A percentile compares a stretch with the other conserved stretches of the same genome.
Conservation (phyloP, 2,113 vertebrate species). For the Gymnobelideus leadbeateri region DNA sequence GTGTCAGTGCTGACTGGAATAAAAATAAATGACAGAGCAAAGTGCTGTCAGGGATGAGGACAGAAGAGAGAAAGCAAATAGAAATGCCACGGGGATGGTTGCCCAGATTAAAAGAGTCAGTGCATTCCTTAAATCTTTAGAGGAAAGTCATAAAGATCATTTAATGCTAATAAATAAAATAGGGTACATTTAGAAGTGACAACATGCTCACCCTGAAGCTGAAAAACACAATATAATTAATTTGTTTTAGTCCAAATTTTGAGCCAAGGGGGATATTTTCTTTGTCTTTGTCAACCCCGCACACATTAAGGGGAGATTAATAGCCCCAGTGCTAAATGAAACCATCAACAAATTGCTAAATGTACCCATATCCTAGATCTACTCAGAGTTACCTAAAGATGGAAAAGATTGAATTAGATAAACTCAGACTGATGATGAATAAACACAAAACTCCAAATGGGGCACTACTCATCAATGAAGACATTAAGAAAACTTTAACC, state of each 20-base stretch:
- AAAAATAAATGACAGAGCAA: conserved; percentile 44
- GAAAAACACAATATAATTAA: conserved; percentile 68
- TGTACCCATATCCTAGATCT: conserved; percentile 55
- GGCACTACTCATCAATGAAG: conserved; percentile 35
- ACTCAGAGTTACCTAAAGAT: conserved; percentile 54
- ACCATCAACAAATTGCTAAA: conserved; percentile 74
- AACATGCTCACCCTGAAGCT: conserved; percentile 54
- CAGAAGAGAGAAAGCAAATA: conserved; percentile 53
- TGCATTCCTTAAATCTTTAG: conserved; percentile 40
- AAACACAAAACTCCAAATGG: conserved; percentile 36
- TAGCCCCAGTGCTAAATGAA: conserved; percentile 64
- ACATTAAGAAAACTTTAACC: conserved; percentile 69
- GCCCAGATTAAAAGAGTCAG: conserved; percentile 63
- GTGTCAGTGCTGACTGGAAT: neutral
- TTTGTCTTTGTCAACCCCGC: conserved; percentile 65
- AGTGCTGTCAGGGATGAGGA: neutral
- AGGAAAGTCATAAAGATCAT: conserved; percentile 59
- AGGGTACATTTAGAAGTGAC: conserved; percentile 61
- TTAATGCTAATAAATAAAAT: conserved; percentile 60
- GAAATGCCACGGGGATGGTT: conserved; percentile 49
- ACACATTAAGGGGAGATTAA: conserved; percentile 75
- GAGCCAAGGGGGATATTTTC: conserved; percentile 59
- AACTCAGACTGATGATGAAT: conserved; percentile 70
- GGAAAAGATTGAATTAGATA: conserved; percentile 56
- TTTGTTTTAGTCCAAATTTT: conserved; percentile 69